phyloP scores from a whole-genome alignment of 2,888 invertebrate genomes.

The Gastrophysa polygoni region DNA sequence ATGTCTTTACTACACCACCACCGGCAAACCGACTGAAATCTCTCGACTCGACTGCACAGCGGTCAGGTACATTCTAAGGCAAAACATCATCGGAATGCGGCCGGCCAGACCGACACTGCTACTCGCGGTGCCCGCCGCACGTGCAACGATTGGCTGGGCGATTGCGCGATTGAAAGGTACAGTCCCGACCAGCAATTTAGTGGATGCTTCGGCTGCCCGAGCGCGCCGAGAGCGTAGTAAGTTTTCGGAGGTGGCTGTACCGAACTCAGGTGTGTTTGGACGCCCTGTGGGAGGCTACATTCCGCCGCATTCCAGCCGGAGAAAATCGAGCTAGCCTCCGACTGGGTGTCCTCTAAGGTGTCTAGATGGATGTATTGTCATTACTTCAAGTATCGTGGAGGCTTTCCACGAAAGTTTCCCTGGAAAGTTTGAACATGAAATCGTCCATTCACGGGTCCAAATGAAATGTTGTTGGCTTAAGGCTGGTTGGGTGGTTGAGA shows the following conservation, averaged over 20 bases:
- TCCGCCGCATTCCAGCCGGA: constrained; percentile 58
- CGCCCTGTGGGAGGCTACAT: constrained; percentile 58
- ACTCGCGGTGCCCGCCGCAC: constrained; percentile 32
- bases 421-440: no score
- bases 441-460: no score
- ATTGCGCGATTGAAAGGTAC: constrained; percentile 51
- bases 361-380: not conserved
- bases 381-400: not conserved
- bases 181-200: constrained; percentile 43
- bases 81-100: constrained; percentile 58
- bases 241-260: constrained; percentile 49
- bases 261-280: constrained; percentile 59
- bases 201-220: constrained; percentile 32
- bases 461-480: no score
- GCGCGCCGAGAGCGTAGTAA: constrained; percentile 34
- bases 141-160: constrained; percentile 30
- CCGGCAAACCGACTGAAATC: constrained; percentile 56
- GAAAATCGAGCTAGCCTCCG: constrained; percentile 54
- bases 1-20: constrained; percentile 42
- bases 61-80: constrained; percentile 58
- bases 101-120: constrained; percentile 42
- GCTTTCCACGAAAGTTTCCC: no score
- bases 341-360: constrained; percentile 29
- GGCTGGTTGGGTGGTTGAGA: no score
- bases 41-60: constrained; percentile 55